phyloP scores from a whole-genome alignment of 2,888 invertebrate species.

The Digitonthophagus gazella region DNA sequence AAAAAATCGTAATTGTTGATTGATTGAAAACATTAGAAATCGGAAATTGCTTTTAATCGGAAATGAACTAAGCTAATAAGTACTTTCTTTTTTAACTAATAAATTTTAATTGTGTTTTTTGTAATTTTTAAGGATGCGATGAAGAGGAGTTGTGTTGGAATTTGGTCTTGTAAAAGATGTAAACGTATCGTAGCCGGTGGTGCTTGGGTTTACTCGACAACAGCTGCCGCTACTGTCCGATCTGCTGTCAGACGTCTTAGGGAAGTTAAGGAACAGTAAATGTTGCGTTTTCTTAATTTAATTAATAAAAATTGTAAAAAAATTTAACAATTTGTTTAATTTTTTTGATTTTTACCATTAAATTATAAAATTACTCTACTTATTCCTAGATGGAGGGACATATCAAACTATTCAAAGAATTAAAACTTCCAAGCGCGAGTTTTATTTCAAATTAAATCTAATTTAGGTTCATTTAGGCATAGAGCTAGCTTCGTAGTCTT shows the following conservation, averaged over 20 bases:
- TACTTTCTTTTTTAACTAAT: too few relatives aligned
- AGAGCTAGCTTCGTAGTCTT: background rate
- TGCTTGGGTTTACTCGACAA: constrained; percentile 98
- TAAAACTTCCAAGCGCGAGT: too few relatives aligned
- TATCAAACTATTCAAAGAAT: too few relatives aligned
- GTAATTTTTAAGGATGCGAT: constrained; percentile 92
- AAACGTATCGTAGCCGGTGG: constrained; percentile 97
- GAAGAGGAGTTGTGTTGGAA: constrained; percentile 96
- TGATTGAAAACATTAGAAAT: constrained; percentile 1
- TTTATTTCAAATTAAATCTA: too few relatives aligned
- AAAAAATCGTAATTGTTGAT: too few relatives aligned
- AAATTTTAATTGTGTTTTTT: constrained; percentile 21
- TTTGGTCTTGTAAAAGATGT: constrained; percentile 98
- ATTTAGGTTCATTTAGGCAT: too few relatives aligned
- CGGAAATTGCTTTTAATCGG: too few relatives aligned
- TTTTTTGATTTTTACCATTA: too few relatives aligned
- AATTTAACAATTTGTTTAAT: background rate
- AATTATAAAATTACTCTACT: too few relatives aligned
- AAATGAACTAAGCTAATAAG: too few relatives aligned
- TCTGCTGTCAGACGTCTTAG: constrained; percentile 96
- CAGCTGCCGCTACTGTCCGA: constrained; percentile 95
- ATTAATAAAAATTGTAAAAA: constrained; percentile 30
- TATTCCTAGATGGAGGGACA: too few relatives aligned
- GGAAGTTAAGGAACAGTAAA: constrained; percentile 79
- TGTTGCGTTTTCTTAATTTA: constrained; percentile 32